Conservation (phyloP, 1,140 invertebrate species). For the Drosophila burlai region DNA sequence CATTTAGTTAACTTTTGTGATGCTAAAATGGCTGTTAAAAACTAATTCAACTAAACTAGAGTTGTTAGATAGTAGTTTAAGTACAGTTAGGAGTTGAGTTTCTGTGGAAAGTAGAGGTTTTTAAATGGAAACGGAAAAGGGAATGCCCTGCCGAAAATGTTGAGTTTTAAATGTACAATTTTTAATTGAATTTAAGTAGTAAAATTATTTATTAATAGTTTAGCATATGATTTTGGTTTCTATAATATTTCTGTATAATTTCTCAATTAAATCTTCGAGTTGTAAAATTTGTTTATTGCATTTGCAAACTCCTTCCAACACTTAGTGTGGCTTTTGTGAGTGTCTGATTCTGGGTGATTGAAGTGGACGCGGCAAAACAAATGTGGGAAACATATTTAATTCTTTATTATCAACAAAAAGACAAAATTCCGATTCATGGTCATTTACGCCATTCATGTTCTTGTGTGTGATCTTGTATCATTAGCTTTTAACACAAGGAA, state of each 20-base stretch:
- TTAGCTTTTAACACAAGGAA: conserved; percentile 29
- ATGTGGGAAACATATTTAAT: conserved; percentile 47
- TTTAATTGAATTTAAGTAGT: not conserved
- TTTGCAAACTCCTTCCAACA: not conserved
- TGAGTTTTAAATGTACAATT: not conserved
- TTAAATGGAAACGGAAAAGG: conserved; percentile 15
- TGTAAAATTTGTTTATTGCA: not conserved
- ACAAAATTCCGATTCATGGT: conserved; percentile 72
- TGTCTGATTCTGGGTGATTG: conserved; percentile 20
- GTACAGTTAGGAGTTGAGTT: conserved; percentile 11
- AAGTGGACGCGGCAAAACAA: conserved; percentile 67
- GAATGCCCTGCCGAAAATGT: not conserved
- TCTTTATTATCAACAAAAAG: conserved; percentile 1
- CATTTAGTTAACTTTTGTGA: conserved; percentile 55
- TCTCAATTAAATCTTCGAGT: not conserved
- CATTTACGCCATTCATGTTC: conserved; percentile 60
- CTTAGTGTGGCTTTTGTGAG: conserved; percentile 5
- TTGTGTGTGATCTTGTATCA: conserved; percentile 28
- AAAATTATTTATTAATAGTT: too few species aligned
- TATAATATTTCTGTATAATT: not conserved
- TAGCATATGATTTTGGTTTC: not conserved
- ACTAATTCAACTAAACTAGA: conserved; percentile 30
- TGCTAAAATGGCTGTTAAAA: conserved; percentile 21
- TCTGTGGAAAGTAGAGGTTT: conserved; percentile 11
- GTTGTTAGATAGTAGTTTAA: conserved; percentile 19